Conservation (phyloP, 1,140 invertebrate genomes). For the Heliconius eleuchia region DNA sequence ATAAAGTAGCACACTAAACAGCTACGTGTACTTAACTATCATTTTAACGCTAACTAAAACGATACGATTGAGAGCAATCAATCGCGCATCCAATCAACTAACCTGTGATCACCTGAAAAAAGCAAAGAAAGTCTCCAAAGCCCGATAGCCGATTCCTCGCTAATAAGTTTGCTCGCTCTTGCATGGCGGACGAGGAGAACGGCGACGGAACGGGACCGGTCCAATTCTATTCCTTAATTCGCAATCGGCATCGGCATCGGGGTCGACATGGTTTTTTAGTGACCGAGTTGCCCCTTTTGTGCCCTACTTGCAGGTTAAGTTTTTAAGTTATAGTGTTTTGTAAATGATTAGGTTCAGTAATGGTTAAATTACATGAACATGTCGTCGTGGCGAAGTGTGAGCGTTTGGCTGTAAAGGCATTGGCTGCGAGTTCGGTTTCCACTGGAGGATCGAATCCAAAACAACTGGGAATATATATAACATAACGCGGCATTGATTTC, state of each 20-base stretch:
- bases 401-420: too few species aligned
- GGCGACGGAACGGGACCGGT: constrained; percentile 44
- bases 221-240: constrained; percentile 71
- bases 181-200: constrained; percentile 51
- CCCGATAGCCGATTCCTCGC: constrained; percentile 60
- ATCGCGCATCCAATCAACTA: constrained; percentile 61
- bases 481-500: too few species aligned
- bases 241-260: constrained; percentile 54
- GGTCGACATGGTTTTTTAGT: constrained; percentile 52
- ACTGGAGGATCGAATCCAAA: too few species aligned
- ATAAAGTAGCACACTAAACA: neutral
- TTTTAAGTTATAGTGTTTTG: constrained; percentile 1
- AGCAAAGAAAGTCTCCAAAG: constrained; percentile 55
- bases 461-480: too few species aligned
- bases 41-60: neutral
- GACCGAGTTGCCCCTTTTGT: constrained; percentile 37
- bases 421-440: too few species aligned
- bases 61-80: constrained; percentile 44
- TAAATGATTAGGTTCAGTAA: neutral
- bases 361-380: too few species aligned
- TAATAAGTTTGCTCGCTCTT: constrained; percentile 76
- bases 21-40: neutral
- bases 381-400: too few species aligned
- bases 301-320: constrained; percentile 31
- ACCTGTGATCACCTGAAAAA: constrained; percentile 57